These are phyloP conservation scores for Ia io DNA, from an alignment of 2,113 vertebrate species.

Conservation along the genomic window DNA sequence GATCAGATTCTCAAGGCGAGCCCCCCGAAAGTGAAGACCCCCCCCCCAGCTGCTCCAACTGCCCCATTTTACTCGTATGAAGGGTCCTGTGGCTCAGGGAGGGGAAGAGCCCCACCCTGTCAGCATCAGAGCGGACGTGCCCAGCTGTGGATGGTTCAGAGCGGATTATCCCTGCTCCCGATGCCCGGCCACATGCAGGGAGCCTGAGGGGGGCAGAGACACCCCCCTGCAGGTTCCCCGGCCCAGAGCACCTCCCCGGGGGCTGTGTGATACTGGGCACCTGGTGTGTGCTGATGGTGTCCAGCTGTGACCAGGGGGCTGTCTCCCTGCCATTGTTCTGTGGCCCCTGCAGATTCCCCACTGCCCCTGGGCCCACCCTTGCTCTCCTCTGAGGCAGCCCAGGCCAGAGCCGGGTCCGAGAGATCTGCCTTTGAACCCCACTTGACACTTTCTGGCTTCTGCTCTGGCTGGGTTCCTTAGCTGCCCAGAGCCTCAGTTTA, in stretches of 20 bases:
- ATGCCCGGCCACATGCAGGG: neutral
- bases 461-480: neutral
- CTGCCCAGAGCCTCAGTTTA: neutral
- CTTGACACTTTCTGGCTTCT: neutral
- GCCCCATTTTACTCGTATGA: neutral
- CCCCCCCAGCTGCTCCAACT: neutral
- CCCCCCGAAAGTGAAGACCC: neutral
- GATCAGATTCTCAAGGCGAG: neutral
- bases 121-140: neutral
- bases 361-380: neutral
- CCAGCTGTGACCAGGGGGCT: neutral
- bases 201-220: neutral
- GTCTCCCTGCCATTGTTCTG: neutral
- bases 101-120: fast-evolving
- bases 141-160: neutral
- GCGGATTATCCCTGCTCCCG: neutral
- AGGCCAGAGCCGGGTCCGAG: neutral
- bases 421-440: neutral
- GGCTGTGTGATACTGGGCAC: neutral
- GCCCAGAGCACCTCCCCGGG: no score
- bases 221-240: neutral
- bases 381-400: neutral
- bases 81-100: neutral
- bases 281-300: neutral
- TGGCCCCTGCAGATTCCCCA: neutral